Evolutionary conservation across 35 echinoderm and acorn worm species (phyloP).

Genomic region (Lytechinus pictus): DNA sequence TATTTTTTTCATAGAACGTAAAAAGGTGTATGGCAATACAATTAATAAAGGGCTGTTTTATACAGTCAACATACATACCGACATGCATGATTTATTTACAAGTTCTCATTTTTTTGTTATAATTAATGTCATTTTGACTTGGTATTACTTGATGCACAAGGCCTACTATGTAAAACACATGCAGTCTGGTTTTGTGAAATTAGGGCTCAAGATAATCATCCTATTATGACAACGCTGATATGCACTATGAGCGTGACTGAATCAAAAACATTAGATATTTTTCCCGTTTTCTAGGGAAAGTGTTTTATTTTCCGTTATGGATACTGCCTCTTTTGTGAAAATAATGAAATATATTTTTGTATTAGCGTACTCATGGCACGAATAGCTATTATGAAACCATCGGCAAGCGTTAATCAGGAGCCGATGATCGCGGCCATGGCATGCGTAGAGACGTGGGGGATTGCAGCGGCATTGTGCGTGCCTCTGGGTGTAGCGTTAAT

Average conservation of each 20-base stretch:
- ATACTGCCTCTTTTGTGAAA: not conserved
- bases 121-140: not conserved
- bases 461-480: not conserved
- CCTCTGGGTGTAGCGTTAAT: slow-evolving; percentile 33
- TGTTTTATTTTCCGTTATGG: not conserved
- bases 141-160: not conserved
- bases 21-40: no score
- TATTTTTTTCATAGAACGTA: no score
- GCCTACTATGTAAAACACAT: not conserved
- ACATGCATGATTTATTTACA: no score
- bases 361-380: no score
- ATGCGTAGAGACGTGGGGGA: not conserved
- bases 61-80: no score
- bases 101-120: no score
- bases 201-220: not conserved
- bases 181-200: not conserved
- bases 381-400: not conserved
- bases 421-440: not conserved
- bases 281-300: not conserved
- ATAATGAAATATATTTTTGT: not conserved
- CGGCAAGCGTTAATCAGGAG: not conserved
- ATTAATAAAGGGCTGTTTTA: no score
- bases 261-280: not conserved
- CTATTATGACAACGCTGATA: not conserved
- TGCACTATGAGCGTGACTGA: not conserved